A percentile compares a stretch with the other conserved stretches of the same genome.
These are phyloP conservation scores for Aphelinus atriplicis DNA, from an alignment of 1,140 invertebrate species.

Conservation along the genomic window DNA sequence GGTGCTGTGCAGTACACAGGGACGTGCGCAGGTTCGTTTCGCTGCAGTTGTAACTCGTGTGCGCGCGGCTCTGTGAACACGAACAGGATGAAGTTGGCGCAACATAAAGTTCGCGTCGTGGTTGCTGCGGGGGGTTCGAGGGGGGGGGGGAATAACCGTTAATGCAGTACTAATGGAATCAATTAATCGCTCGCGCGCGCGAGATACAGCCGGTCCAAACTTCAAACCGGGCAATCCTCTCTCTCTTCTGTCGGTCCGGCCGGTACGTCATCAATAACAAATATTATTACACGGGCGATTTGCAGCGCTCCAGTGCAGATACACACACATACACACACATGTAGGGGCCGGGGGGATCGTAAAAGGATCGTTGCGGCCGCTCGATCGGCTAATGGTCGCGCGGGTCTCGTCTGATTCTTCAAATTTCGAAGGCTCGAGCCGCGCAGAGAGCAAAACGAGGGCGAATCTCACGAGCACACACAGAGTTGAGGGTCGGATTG, in stretches of 20 bases:
- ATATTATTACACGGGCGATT: too few species aligned
- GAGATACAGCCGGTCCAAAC: too few species aligned
- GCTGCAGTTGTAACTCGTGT: background rate
- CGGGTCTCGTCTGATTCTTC: constrained; percentile 24
- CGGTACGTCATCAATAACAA: too few species aligned
- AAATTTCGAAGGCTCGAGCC: constrained; percentile 39
- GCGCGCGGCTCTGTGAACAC: too few species aligned
- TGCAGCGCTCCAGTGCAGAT: too few species aligned
- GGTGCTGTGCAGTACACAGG: background rate
- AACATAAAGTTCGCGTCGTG: background rate
- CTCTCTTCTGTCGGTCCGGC: too few species aligned
- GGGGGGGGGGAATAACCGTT: too few species aligned
- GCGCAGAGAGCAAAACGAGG: constrained; percentile 18
- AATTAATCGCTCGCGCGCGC: background rate
- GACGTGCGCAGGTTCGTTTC: background rate
- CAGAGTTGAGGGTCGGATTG: too few species aligned
- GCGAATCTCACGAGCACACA: constrained; percentile 37
- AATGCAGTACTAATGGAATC: background rate
- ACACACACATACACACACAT: too few species aligned
- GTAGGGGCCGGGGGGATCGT: too few species aligned
- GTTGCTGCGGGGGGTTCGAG: background rate
- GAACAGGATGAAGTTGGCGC: too few species aligned
- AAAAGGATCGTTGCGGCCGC: background rate
- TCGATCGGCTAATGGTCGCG: background rate
- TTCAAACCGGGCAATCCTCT: too few species aligned